Evolutionary conservation across 2,797 vertebrate species (phyloP).

Genomic region (Peromyscus nudipes): DNA sequence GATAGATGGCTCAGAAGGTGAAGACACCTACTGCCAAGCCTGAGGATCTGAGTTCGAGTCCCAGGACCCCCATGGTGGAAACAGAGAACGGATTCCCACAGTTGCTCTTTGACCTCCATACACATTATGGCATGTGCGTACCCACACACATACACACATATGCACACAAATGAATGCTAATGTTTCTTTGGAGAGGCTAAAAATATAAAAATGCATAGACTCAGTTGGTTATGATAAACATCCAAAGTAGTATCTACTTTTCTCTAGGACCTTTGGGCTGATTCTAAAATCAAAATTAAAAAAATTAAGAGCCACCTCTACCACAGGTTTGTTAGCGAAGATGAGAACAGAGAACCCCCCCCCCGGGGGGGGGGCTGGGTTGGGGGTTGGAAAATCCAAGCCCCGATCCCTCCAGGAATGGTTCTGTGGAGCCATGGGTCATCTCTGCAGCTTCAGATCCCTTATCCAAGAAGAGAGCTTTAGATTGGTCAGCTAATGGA

Average conservation of each 20-base stretch:
- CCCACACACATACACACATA: neutral
- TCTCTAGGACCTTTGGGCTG: neutral
- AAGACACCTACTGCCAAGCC: neutral
- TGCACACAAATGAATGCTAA: neutral
- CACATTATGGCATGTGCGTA: neutral
- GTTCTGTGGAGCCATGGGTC: fast-evolving
- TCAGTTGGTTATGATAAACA: neutral
- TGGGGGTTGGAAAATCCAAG: neutral
- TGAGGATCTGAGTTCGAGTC: too few relatives aligned
- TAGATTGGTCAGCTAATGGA: neutral
- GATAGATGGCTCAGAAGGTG: too few relatives aligned
- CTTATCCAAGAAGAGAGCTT: neutral
- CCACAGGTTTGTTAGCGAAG: neutral
- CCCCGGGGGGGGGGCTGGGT: neutral
- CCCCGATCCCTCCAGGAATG: neutral
- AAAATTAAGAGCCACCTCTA: neutral
- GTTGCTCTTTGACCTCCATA: neutral
- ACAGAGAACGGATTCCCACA: neutral
- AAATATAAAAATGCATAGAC: neutral
- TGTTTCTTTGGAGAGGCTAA: slow-evolving; percentile 10
- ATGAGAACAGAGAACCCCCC: neutral
- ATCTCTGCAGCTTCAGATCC: neutral
- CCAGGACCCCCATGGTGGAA: neutral
- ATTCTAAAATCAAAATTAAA: neutral
- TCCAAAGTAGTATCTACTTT: neutral